These are phyloP conservation scores for Oryzias sinensis DNA, from an alignment of 2,797 vertebrate genomes.

Conservation along the genomic window DNA sequence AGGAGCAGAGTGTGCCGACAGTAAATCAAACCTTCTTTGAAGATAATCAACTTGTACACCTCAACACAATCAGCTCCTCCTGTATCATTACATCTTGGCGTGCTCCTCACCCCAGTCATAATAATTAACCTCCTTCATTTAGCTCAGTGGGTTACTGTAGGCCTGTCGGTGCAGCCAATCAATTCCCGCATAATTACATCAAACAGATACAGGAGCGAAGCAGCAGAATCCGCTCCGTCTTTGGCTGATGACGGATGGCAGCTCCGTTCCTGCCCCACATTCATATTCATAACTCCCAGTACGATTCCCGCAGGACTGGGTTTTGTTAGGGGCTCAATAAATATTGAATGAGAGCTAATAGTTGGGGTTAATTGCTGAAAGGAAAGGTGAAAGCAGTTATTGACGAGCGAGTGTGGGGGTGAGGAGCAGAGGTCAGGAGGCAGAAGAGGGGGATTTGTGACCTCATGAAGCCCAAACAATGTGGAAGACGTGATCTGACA, in stretches of 20 bases:
- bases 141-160: constrained; percentile 45
- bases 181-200: constrained; percentile 48
- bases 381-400: constrained; percentile 58
- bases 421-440: constrained; percentile 24
- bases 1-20: neutral
- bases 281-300: constrained; percentile 32
- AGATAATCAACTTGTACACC: neutral
- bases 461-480: neutral
- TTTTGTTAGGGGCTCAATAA: constrained; percentile 45
- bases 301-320: constrained; percentile 20
- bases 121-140: constrained; percentile 63
- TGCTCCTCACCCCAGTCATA: constrained; percentile 37
- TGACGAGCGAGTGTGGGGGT: constrained; percentile 20
- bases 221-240: constrained; percentile 7
- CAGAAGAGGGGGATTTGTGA: constrained; percentile 29
- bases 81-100: constrained; percentile 40
- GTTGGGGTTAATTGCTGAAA: constrained; percentile 60
- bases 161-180: constrained; percentile 45
- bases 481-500: too few species aligned
- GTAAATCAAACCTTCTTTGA: neutral
- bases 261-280: constrained; percentile 16
- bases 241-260: constrained; percentile 14
- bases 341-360: constrained; percentile 40
- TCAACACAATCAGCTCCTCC: constrained; percentile 8
- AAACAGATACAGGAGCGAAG: constrained; percentile 7